Conservation (phyloP, 2,888 invertebrate species). For the Mesoligia furuncula region DNA sequence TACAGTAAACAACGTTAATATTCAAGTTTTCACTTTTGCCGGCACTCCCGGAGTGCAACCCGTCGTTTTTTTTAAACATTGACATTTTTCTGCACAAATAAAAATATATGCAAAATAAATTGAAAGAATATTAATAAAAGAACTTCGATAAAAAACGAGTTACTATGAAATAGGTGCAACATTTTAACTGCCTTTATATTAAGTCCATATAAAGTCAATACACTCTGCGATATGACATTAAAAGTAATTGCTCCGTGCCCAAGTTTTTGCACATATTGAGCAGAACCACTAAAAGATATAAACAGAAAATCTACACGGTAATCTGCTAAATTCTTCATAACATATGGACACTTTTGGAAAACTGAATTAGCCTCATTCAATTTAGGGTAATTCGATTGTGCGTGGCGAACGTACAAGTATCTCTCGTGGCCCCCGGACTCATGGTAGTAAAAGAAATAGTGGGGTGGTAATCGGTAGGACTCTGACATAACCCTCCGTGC, state of each 20-base stretch:
- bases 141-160: conserved; percentile 26
- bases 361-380: neutral
- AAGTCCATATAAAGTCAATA: conserved; percentile 53
- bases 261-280: conserved; percentile 53
- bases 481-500: neutral
- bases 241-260: conserved; percentile 54
- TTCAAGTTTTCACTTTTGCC: too few species aligned
- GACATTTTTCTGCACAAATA: neutral
- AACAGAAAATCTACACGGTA: conserved; percentile 26
- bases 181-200: conserved; percentile 33
- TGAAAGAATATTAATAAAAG: conserved; percentile 7
- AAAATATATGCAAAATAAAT: neutral
- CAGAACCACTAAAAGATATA: neutral
- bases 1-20: too few species aligned
- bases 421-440: too few species aligned
- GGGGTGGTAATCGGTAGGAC: neutral
- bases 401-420: neutral
- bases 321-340: neutral
- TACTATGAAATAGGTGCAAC: conserved; percentile 25
- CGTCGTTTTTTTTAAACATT: neutral
- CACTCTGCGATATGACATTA: conserved; percentile 50
- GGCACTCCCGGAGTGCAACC: too few species aligned
- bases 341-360: neutral
- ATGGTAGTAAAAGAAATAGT: neutral
- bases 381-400: too few species aligned